Percentiles rank a stretch among this genome's conserved stretches.
These are phyloP conservation scores for Diplodus puntazzo DNA, from an alignment of 2,797 vertebrate genomes.

Conservation along the genomic window DNA sequence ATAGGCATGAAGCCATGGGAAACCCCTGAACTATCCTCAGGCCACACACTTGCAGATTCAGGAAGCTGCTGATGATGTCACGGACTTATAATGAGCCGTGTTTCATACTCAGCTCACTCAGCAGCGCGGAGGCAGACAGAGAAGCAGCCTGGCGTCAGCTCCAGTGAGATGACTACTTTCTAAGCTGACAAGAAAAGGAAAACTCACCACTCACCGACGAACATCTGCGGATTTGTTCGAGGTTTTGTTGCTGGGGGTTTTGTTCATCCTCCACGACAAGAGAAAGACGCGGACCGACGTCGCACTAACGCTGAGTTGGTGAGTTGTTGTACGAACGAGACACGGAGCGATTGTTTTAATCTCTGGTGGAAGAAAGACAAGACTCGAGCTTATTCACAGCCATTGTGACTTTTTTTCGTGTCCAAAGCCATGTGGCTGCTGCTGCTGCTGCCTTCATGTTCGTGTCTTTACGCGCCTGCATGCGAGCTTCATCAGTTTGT, in stretches of 20 bases:
- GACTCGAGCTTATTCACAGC: fast-evolving
- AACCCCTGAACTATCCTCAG: background rate
- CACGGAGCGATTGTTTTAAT: fast-evolving
- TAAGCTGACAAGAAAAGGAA: background rate
- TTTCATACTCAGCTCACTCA: background rate
- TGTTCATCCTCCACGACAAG: background rate
- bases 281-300: background rate
- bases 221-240: background rate
- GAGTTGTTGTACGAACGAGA: background rate
- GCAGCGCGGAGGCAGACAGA: background rate
- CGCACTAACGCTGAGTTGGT: background rate
- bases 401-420: fast-evolving
- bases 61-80: constrained; percentile 27
- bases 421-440: background rate
- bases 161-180: background rate
- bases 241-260: background rate
- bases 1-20: fast-evolving
- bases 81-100: fast-evolving
- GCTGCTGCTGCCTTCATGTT: background rate
- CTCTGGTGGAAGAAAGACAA: fast-evolving
- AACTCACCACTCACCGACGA: fast-evolving
- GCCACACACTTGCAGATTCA: background rate
- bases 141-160: no score
- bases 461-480: fast-evolving
- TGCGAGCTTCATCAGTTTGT: background rate